phyloP scores from a whole-genome alignment of 1,140 invertebrate species.

The Cydia amplana region DNA sequence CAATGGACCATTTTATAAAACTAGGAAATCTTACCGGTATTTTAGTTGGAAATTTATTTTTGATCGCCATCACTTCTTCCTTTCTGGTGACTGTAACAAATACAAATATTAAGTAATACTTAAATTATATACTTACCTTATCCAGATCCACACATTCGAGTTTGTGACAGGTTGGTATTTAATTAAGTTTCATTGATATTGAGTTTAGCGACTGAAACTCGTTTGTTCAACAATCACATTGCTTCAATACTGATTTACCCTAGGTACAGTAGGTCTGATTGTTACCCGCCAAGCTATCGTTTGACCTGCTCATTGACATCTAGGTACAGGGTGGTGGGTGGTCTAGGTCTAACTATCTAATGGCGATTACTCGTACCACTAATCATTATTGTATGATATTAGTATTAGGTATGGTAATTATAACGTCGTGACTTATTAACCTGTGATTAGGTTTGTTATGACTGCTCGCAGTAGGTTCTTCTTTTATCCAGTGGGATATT shows the following conservation, averaged over 20 bases:
- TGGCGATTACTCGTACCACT: conserved; percentile 2
- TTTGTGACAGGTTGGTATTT: no score
- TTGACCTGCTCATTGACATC: neutral
- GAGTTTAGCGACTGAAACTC: no score
- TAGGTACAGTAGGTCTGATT: neutral
- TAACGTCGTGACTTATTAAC: neutral
- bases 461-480: neutral
- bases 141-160: no score
- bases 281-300: neutral
- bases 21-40: conserved; percentile 77
- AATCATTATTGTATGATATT: neutral
- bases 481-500: neutral
- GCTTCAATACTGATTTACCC: neutral
- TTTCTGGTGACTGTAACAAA: conserved; percentile 78
- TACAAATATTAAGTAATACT: conserved; percentile 26
- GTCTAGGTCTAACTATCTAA: conserved; percentile 10
- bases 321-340: neutral
- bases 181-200: no score
- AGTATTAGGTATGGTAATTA: neutral
- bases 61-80: conserved; percentile 81
- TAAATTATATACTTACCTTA: neutral
- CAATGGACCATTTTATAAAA: neutral
- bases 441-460: neutral
- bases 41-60: conserved; percentile 82
- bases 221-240: neutral